Evolutionary conservation across 1,140 invertebrate species (phyloP).

Genomic region (Oppia nitens): DNA sequence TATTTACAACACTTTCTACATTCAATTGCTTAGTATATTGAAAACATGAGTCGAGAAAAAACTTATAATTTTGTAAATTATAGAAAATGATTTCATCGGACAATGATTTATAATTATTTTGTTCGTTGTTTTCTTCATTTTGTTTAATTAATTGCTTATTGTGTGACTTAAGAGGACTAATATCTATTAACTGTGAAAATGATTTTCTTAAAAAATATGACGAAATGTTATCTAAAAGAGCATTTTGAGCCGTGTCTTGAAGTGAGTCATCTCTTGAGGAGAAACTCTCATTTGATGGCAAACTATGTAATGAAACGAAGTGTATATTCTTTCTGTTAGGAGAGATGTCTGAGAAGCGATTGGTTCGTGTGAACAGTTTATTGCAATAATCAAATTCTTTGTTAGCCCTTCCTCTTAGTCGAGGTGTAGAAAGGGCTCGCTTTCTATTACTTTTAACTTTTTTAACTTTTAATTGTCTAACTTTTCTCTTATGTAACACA

Average conservation of each 20-base stretch:
- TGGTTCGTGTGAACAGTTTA: not conserved
- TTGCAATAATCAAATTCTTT: not conserved
- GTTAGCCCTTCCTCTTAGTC: not conserved
- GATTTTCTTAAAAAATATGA: not conserved
- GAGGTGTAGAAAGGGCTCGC: not conserved
- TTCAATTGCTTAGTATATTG: too few species aligned
- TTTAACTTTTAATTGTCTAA: not conserved
- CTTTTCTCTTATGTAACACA: not conserved
- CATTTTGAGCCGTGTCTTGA: slow-evolving; percentile 20
- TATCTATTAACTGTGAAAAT: not conserved
- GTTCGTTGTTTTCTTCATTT: not conserved
- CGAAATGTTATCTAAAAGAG: not conserved
- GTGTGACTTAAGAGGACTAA: too few species aligned
- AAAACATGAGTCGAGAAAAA: too few species aligned
- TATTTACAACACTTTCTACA: too few species aligned
- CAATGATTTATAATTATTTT: not conserved
- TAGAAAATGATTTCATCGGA: too few species aligned
- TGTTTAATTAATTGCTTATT: not conserved
- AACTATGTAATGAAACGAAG: not conserved
- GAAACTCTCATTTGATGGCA: slow-evolving; percentile 25
- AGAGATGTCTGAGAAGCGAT: not conserved
- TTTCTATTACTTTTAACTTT: not conserved
- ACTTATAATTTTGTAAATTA: too few species aligned
- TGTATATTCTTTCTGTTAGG: not conserved
- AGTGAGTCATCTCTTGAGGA: slow-evolving; percentile 34